phyloP scores from a whole-genome alignment of 2,113 vertebrate species.

The Murina feae region DNA sequence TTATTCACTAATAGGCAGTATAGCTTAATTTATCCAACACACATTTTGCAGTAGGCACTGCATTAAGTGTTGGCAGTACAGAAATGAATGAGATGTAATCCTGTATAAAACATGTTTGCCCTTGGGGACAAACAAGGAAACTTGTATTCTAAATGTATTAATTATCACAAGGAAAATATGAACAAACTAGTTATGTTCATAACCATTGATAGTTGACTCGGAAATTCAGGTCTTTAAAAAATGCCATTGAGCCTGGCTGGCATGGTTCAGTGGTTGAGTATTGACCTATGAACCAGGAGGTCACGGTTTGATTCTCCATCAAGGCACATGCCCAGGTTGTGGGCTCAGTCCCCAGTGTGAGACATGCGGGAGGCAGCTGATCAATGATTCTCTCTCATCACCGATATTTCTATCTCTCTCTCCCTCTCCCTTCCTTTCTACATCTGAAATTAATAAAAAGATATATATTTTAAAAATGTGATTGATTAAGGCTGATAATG shows the following conservation, averaged over 20 bases:
- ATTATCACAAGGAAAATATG: background rate
- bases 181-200: background rate
- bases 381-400: too few relatives aligned
- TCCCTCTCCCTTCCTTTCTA: too few relatives aligned
- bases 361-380: too few relatives aligned
- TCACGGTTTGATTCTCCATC: too few relatives aligned
- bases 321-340: too few relatives aligned
- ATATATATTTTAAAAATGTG: background rate
- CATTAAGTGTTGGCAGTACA: background rate
- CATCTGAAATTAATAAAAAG: too few relatives aligned
- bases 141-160: background rate
- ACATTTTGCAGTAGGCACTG: background rate
- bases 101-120: background rate
- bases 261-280: too few relatives aligned
- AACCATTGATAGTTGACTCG: background rate
- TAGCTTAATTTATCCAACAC: background rate
- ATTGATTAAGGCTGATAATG: background rate
- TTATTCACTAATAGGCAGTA: background rate
- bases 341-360: too few relatives aligned
- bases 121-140: background rate
- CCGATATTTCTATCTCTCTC: too few relatives aligned
- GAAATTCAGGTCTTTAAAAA: background rate
- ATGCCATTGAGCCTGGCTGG: background rate
- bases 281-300: too few relatives aligned
- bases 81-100: background rate